Evolutionary conservation across 2,797 vertebrate genomes (phyloP), one percentile per base, ranked within the genome.

Genomic region (Hoplostethus mediterraneus): DNA sequence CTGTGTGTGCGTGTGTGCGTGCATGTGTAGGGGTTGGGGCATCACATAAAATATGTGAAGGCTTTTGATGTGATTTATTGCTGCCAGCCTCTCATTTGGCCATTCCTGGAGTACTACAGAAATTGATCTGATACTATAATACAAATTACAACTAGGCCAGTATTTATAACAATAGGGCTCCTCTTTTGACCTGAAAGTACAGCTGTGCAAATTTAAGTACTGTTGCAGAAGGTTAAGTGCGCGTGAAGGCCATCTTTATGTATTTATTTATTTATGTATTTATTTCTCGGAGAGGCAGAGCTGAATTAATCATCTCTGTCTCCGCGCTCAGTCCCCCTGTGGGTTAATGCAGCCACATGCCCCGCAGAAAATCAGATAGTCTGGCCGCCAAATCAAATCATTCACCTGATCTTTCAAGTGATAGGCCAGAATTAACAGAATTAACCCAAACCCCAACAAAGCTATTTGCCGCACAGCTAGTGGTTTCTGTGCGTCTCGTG

Each of bases 241-340:
- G 79, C 75, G 49, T 75, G 72, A 69, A 54, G 56, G 56, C 73
- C 66, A 57, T 80, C 73, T 58, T 62, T 63, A 16, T 65, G 49
- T 67, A 55, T 79, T 83, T 86, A 87, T 84, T 85, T 89, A 88
- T 87, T 78, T 77, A 84, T 88, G 66, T 75, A 78, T 87, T 81
- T 72, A 42, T 57, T 64, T 72, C 62, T 54, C 63, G 73, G 33
- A 67, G 75, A 84, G 62, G 63, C 56, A 80, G 52, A 56, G 53
- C 79, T 81, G 79, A 87, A 88, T 87, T 52, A 88, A 89, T 87
- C 82, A 89, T 83, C 79, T 76, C 66, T 38, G 71, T 67, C 80
- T 81, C 71, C 64, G 47, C 49, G 56, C 78, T 71, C 56, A 10
- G 57, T 83, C 80, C 89, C 89, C 64, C n/a, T 28, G 77, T 79